Evolutionary conservation across 2,888 invertebrate species (phyloP), one percentile per base, ranked within the genome.

Genomic region (Athetis lepigone): DNA sequence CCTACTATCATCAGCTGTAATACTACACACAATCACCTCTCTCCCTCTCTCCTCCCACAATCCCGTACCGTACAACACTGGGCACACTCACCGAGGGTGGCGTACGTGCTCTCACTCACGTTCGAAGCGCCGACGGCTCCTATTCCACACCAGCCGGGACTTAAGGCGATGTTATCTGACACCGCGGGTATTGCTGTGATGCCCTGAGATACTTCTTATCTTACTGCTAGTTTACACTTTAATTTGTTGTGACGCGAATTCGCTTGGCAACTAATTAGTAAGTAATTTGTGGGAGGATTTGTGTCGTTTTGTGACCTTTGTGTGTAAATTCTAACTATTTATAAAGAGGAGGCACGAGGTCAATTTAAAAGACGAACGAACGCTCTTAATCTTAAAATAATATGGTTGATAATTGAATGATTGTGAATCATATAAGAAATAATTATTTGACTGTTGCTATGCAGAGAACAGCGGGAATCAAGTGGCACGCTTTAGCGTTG

Each of bases 31-130:
- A n/a, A n/a, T n/a, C n/a, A n/a, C n/a, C n/a, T n/a, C n/a, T n/a
- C n/a, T n/a, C n/a, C n/a, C n/a, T n/a, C n/a, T n/a, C n/a, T n/a
- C 21, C 11, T 6, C 1, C 1, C 1, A 18, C 49, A 39, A n/a
- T 67, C 60, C 13, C 79, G 81, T 82, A 19, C 36, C 81, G 80
- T 82, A 4, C 11, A 59, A 68, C 71, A 89, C 75, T 81, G 94
- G 78, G 80, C 21, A 75, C 83, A 76, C 79, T 60, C 75, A 19
- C 33, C 33, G 73, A 57, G 74, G 77, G 81, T 93, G 94, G 94
- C 93, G 86, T 94, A 94, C 94, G 94, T 93, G 94, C 91, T 81
- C 86, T 25, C 60, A 73, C 85, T 89, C 94, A 93, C 92, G 93
- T 92, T 69, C 70, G 42, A 70, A 80, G 78, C 82, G 81, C 83